Percentiles rank a stretch among this genome's conserved stretches.
These are phyloP conservation scores for Exaiptasia diaphana DNA, from an alignment of 64 coral and sea anemone species.

Conservation along the genomic window DNA sequence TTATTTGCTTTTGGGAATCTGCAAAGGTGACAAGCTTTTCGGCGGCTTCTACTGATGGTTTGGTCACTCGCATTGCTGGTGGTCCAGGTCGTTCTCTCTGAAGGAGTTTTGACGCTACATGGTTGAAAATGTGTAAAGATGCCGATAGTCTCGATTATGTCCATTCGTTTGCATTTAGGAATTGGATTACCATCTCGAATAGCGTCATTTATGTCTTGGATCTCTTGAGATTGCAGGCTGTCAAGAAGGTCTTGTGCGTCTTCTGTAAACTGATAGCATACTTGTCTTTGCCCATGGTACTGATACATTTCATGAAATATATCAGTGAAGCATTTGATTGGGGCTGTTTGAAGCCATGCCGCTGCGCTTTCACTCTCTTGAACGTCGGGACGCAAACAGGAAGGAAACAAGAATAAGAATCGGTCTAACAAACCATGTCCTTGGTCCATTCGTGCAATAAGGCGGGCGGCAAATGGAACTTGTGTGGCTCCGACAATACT, in stretches of 20 bases:
- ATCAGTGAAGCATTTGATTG: background rate
- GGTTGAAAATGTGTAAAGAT: conserved; percentile 30
- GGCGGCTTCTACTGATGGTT: background rate
- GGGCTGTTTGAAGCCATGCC: background rate
- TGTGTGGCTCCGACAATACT: conserved; percentile 24
- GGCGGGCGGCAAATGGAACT: conserved; percentile 26
- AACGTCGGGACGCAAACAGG: conserved; percentile 15
- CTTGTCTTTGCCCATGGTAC: background rate
- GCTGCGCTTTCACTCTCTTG: background rate
- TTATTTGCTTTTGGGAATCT: conserved; percentile 21
- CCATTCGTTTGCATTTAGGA: conserved; percentile 43
- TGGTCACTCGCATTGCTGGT: background rate
- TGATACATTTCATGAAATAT: conserved; percentile 3
- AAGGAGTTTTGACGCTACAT: background rate
- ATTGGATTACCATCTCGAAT: conserved; percentile 5
- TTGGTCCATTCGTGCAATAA: conserved; percentile 25
- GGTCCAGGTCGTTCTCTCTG: background rate
- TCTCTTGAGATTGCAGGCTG: conserved; percentile 7
- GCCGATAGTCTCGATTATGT: conserved; percentile 6
- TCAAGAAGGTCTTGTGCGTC: background rate
- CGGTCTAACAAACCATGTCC: conserved; percentile 44
- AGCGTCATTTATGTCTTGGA: conserved; percentile 36
- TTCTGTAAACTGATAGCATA: background rate
- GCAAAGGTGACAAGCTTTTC: background rate
- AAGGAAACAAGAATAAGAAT: conserved; percentile 39